Evolutionary conservation across 2,113 vertebrate species (phyloP), one percentile per base, ranked within the genome.

Genomic region (Ammodytes marinus): DNA sequence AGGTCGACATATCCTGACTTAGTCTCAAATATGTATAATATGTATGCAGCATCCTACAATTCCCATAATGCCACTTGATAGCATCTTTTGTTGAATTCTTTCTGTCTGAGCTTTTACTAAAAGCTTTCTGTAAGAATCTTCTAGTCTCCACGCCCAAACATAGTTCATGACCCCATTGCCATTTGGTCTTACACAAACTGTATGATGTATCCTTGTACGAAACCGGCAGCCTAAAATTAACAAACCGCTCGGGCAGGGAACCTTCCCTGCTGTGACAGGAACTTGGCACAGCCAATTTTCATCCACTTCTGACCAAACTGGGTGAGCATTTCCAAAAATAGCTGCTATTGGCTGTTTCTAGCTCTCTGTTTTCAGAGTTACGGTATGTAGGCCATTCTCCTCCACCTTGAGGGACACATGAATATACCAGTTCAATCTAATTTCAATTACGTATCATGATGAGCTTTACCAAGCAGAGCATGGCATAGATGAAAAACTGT

Each of bases 281-380:
- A 37, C 19, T 35, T 64, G 69, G 71, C 58, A 6, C 15, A 42
- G 45, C 11, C 47, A 8, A 27, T 40, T 47, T 40, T 77, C 27
- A 12, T 73, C 76, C 72, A 79, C 58, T 80, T 84, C 49, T 74
- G 47, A 69, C 60, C 65, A 66, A 74, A 79, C 69, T 80, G 71
- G 80, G 70, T 47, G 77, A 79, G 69, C 7, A 37, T 42, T 47
- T 70, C 84, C 69, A 69, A 50, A 88, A 91, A 83, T 77, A 92
- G 74, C 75, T 60, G 49, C 77, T 79, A 50, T 39, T 70, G 83
- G 61, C 78, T 61, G 0, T 77, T 89, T 75, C 69, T 77, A 42
- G 8, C 70, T 74, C 42, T 55, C 49, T 49, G 53, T 69, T 17
- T 84, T 39, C 68, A 69, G 45, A 65, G 55, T 69, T 45, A 43